phyloP scores from a whole-genome alignment of 2,888 invertebrate species.

The Caenorhabditis sp. region DNA sequence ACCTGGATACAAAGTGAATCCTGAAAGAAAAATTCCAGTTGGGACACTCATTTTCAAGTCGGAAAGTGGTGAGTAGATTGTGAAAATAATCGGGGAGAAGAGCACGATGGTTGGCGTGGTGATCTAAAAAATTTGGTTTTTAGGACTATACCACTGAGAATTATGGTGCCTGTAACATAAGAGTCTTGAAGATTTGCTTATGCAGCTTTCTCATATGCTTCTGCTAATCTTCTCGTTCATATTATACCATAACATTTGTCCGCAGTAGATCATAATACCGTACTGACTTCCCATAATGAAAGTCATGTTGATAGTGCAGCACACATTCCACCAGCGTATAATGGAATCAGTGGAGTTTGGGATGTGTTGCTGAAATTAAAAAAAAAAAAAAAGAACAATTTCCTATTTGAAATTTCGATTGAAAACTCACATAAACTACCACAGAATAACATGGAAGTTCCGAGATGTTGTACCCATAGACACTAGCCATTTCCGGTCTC shows the following conservation, averaged over 20 bases:
- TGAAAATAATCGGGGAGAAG: constrained; percentile 24
- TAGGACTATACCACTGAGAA: too few relatives aligned
- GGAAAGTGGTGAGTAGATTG: constrained; percentile 30
- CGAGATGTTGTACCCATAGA: background rate
- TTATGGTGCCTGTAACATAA: constrained; percentile 30
- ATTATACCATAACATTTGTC: background rate
- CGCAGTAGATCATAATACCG: constrained; percentile 32
- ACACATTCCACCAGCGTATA: constrained; percentile 29
- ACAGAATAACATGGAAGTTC: background rate
- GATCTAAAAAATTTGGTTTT: constrained; percentile 19
- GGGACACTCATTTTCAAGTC: constrained; percentile 25
- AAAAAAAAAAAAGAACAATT: too few relatives aligned
- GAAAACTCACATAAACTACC: constrained; percentile 13
- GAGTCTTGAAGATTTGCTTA: constrained; percentile 32
- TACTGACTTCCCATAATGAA: constrained; percentile 38
- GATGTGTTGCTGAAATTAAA: background rate
- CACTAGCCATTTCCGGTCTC: background rate
- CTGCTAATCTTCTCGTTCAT: constrained; percentile 15
- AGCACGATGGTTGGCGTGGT: constrained; percentile 28
- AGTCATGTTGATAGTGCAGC: constrained; percentile 16
- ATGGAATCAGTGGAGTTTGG: background rate
- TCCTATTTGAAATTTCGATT: too few relatives aligned
- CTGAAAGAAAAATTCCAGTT: constrained; percentile 16
- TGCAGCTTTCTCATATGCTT: constrained; percentile 24
- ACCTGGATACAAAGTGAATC: constrained; percentile 31